Evolutionary conservation across 1,140 invertebrate species (phyloP).

Genomic region (Pemphigus obesinymphae): DNA sequence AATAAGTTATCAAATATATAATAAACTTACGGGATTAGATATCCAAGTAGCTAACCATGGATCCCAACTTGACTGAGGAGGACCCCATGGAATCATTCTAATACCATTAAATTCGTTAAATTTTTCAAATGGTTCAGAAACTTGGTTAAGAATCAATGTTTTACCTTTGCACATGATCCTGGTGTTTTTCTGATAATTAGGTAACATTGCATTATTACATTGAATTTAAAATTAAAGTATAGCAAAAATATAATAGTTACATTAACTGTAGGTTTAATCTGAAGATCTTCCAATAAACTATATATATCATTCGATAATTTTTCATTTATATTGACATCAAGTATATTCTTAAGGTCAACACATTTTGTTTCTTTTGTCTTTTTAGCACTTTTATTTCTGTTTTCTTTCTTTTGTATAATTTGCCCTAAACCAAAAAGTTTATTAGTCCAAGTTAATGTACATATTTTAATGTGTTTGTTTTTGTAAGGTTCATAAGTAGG

Average conservation of each 20-base stretch:
- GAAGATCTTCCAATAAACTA: slow-evolving; percentile 3
- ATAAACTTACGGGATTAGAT: background rate
- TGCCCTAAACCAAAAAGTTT: background rate
- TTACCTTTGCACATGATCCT: too few relatives aligned
- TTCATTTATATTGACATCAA: background rate
- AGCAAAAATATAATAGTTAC: background rate
- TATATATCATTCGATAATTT: background rate
- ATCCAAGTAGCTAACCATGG: background rate
- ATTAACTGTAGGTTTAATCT: background rate
- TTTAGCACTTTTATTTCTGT: background rate
- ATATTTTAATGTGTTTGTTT: background rate
- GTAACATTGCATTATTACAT: background rate
- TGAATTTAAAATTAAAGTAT: background rate
- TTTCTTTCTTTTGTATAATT: background rate
- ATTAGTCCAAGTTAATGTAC: background rate
- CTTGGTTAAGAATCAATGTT: background rate
- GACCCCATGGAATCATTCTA: background rate
- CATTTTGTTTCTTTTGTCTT: background rate
- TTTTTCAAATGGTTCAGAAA: background rate
- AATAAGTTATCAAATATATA: too few relatives aligned
- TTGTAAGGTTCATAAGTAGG: too few relatives aligned
- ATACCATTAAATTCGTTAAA: background rate
- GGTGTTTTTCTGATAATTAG: background rate
- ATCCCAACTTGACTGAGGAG: background rate
- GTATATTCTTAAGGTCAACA: background rate